Percentiles rank a stretch among this genome's conserved stretches.
These are phyloP conservation scores for Andrena chrysosceles DNA, from an alignment of 2,888 invertebrate species.

Conservation along the genomic window DNA sequence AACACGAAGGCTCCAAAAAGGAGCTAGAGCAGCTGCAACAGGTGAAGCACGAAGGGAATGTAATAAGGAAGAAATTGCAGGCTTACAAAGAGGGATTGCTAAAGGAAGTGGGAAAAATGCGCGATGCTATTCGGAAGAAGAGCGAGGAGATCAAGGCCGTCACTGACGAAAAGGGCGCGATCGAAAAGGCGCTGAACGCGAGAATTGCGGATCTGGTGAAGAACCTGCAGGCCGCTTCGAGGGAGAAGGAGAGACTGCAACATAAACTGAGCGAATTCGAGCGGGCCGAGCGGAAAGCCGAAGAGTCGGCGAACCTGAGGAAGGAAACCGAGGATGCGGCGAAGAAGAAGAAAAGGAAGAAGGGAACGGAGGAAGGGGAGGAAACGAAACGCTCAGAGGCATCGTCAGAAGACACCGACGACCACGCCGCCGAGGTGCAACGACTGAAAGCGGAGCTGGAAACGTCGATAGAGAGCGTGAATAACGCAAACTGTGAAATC, in stretches of 20 bases:
- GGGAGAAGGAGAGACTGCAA: constrained; percentile 49
- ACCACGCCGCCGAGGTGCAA: constrained; percentile 21
- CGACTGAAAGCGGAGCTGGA: constrained; percentile 45
- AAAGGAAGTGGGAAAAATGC: constrained; percentile 56
- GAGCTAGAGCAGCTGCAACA: constrained; percentile 47
- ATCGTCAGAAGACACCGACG: constrained; percentile 7
- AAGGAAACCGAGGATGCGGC: neutral
- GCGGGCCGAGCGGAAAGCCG: neutral
- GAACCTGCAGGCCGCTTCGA: constrained; percentile 31
- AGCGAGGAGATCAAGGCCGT: constrained; percentile 58
- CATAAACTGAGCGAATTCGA: constrained; percentile 30
- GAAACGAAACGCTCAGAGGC: neutral
- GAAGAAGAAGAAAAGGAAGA: neutral
- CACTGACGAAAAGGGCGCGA: constrained; percentile 41
- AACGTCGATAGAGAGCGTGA: constrained; percentile 33
- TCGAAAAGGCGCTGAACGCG: constrained; percentile 10
- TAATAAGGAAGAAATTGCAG: constrained; percentile 42
- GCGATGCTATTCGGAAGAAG: constrained; percentile 45
- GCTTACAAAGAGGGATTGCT: constrained; percentile 54
- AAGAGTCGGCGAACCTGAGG: neutral
- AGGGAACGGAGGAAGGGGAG: neutral
- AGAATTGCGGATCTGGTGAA: constrained; percentile 24
- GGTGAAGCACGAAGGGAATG: constrained; percentile 53
- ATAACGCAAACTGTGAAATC: constrained; percentile 47
- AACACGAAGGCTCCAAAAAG: constrained; percentile 42